A percentile compares a stretch with the other conserved stretches of the same genome.
phyloP scores from a whole-genome alignment of 2,113 vertebrate species.

The Macquaria ambigua region DNA sequence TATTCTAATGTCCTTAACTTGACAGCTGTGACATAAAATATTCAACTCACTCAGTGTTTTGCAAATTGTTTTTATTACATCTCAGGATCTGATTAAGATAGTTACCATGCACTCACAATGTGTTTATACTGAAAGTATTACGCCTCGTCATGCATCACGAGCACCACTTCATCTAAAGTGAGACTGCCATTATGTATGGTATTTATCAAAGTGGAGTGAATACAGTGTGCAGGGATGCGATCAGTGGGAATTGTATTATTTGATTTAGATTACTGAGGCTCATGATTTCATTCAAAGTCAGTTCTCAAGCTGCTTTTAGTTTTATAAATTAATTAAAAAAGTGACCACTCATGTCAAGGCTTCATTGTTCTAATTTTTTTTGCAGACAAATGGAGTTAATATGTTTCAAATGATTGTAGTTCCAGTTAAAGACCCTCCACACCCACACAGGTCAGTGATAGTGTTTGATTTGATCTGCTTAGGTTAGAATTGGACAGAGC shows the following conservation, averaged over 20 bases:
- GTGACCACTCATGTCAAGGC: not conserved
- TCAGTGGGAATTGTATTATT: not conserved
- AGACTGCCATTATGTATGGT: not conserved
- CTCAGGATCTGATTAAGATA: slow-evolving; percentile 11
- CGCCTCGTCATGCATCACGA: not conserved
- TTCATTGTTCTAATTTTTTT: not conserved
- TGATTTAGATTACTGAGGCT: not conserved
- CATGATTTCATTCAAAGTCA: not conserved
- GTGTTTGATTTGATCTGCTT: not conserved
- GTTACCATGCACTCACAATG: slow-evolving; percentile 17
- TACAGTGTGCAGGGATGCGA: not conserved
- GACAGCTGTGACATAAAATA: slow-evolving; percentile 22
- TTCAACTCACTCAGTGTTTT: slow-evolving; percentile 11
- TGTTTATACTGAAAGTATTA: not conserved
- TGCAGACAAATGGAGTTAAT: not conserved
- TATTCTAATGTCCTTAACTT: slow-evolving; percentile 12
- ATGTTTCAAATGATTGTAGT: not conserved
- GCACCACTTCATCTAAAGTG: not conserved
- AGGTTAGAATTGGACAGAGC: not conserved
- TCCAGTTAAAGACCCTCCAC: not conserved
- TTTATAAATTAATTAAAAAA: not conserved
- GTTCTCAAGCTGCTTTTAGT: not conserved
- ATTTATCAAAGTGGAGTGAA: not conserved
- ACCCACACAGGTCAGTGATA: too few species aligned
- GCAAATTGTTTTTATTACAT: slow-evolving; percentile 30